Percentiles rank a stretch among this genome's conserved stretches.
These are phyloP conservation scores for Drosophila elegans DNA, from an alignment of 1,140 invertebrate species.

Conservation along the genomic window DNA sequence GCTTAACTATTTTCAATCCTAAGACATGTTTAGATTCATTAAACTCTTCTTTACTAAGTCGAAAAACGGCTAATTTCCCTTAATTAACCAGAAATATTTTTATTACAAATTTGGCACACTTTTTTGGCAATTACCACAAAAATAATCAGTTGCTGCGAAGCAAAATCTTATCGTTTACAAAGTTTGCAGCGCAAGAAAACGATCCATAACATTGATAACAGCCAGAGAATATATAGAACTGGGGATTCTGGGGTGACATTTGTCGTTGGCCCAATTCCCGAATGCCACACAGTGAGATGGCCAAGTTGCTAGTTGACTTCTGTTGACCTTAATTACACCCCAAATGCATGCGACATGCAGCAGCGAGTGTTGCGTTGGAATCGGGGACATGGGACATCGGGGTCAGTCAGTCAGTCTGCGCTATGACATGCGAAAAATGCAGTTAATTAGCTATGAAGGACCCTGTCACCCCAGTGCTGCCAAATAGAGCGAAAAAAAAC, in stretches of 20 bases:
- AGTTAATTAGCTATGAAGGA: slow-evolving; percentile 78
- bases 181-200: slow-evolving; percentile 6
- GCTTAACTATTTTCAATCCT: too few species aligned
- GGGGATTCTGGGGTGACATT: slow-evolving; percentile 23
- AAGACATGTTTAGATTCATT: not conserved
- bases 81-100: not conserved
- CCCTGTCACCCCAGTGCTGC: slow-evolving; percentile 16
- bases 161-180: slow-evolving; percentile 12
- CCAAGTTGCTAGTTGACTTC: slow-evolving; percentile 70
- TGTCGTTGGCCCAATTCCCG: slow-evolving; percentile 51
- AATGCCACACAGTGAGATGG: slow-evolving; percentile 21
- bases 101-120: slow-evolving; percentile 15
- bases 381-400: slow-evolving; percentile 38
- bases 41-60: not conserved
- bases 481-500: slow-evolving; percentile 46
- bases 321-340: slow-evolving; percentile 74
- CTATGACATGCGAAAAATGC: slow-evolving; percentile 72
- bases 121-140: slow-evolving; percentile 23
- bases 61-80: not conserved
- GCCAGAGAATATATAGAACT: slow-evolving; percentile 8
- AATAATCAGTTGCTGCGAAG: slow-evolving; percentile 19
- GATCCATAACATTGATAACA: slow-evolving; percentile 14
- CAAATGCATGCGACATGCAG: slow-evolving; percentile 65
- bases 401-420: slow-evolving; percentile 30
- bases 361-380: slow-evolving; percentile 28